Conservation (phyloP, 2,113 vertebrate genomes). For the Muntiacus muntjak region DNA sequence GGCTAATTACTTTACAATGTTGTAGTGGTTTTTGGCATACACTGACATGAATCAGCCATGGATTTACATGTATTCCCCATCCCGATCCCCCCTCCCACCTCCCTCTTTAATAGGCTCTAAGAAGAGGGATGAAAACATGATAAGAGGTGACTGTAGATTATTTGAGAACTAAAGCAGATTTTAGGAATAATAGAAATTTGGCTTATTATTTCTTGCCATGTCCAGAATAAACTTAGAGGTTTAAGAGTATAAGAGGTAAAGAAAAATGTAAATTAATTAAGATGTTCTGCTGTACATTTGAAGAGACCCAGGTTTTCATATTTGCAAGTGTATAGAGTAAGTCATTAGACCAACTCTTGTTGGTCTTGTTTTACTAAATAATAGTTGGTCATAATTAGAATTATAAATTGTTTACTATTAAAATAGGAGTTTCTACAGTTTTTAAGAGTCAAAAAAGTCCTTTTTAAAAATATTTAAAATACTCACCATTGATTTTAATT, state of each 20-base stretch:
- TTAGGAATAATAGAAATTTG: background rate
- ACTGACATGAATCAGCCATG: no score
- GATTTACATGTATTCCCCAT: no score
- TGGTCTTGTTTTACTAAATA: constrained; percentile 19
- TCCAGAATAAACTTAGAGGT: background rate
- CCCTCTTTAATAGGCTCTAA: no score
- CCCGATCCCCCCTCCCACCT: no score
- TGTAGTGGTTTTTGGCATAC: no score
- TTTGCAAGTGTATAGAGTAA: background rate
- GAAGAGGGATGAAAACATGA: background rate
- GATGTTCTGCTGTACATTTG: background rate
- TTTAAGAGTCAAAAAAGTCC: background rate
- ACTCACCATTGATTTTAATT: background rate
- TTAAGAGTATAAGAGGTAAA: background rate
- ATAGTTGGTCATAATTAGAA: constrained; percentile 4
- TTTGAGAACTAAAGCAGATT: background rate
- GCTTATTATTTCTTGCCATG: background rate
- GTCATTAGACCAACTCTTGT: background rate
- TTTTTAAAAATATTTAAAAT: background rate
- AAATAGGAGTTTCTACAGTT: background rate
- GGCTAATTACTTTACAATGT: no score
- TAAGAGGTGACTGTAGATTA: background rate
- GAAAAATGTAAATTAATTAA: background rate
- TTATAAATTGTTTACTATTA: background rate
- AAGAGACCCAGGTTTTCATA: background rate